phyloP scores from a whole-genome alignment of 2,797 vertebrate genomes.

The Hippocampus kuda region DNA sequence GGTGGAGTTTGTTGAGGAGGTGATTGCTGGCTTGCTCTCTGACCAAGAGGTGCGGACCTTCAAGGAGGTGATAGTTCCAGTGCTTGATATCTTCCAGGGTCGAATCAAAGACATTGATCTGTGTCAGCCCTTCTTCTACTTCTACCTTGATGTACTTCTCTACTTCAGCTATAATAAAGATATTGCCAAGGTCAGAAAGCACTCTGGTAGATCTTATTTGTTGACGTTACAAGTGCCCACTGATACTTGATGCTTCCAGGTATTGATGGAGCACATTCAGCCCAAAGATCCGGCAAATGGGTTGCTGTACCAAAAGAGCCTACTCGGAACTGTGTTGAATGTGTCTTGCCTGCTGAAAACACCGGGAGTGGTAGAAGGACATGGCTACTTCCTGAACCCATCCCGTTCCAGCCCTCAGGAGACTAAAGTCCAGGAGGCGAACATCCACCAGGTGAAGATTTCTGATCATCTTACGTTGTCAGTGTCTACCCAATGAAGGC shows the following conservation, averaged over 20 bases:
- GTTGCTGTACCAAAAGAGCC: slow-evolving; percentile 90
- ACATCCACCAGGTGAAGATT: slow-evolving; percentile 85
- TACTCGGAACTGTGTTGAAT: slow-evolving; percentile 78
- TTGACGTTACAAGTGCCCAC: neutral
- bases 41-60: slow-evolving; percentile 95
- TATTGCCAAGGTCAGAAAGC: slow-evolving; percentile 75
- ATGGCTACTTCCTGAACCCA: slow-evolving; percentile 88
- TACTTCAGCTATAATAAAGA: slow-evolving; percentile 91
- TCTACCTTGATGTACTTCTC: slow-evolving; percentile 84
- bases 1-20: slow-evolving; percentile 86
- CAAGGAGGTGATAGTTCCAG: slow-evolving; percentile 84
- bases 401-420: slow-evolving; percentile 91
- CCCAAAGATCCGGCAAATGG: slow-evolving; percentile 89
- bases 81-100: slow-evolving; percentile 82
- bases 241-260: slow-evolving; percentile 54
- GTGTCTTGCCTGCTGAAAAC: slow-evolving; percentile 93
- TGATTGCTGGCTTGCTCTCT: slow-evolving; percentile 72
- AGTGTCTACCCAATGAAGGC: neutral
- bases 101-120: slow-evolving; percentile 88
- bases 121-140: slow-evolving; percentile 84
- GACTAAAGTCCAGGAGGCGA: slow-evolving; percentile 94
- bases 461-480: neutral
- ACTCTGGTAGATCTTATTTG: neutral
- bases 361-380: slow-evolving; percentile 88
- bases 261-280: slow-evolving; percentile 86